Evolutionary conservation across 2,797 vertebrate species (phyloP).

Genomic region (Selene dorsalis): DNA sequence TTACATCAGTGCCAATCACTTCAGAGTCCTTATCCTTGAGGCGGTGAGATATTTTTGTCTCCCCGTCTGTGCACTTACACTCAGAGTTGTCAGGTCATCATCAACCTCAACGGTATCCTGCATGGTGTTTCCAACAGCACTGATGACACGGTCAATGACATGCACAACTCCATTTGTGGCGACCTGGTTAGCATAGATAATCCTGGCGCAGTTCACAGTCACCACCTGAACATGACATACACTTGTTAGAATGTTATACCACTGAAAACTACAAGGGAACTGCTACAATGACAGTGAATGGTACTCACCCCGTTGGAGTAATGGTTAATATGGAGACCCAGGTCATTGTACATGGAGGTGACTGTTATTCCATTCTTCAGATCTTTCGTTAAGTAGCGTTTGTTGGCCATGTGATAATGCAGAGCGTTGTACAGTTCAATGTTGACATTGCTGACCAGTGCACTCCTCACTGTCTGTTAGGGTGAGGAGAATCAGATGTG

Average conservation of each 20-base stretch:
- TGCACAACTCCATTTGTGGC: conserved; percentile 99
- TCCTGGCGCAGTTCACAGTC: conserved; percentile 96
- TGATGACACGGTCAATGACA: conserved; percentile 94
- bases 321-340: conserved; percentile 92
- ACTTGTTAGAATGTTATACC: conserved; percentile 5
- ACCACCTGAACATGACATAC: conserved; percentile 86
- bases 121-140: conserved; percentile 89
- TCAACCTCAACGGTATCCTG: conserved; percentile 88
- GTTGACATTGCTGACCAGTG: conserved; percentile 95
- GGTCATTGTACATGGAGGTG: conserved; percentile 93
- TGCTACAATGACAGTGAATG: neutral
- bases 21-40: neutral
- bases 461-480: conserved; percentile 85
- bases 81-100: conserved; percentile 91
- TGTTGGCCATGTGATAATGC: conserved; percentile 96
- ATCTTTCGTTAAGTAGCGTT: conserved; percentile 95
- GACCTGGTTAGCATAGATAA: conserved; percentile 96
- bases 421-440: conserved; percentile 96
- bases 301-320: conserved; percentile 94
- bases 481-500: conserved; percentile 7
- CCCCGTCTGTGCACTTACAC: conserved; percentile 76
- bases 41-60: neutral
- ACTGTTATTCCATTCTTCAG: conserved; percentile 91
- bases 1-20: neutral
- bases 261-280: neutral